A percentile compares a stretch with the other conserved stretches of the same genome.
Evolutionary conservation across 2,113 vertebrate species (phyloP).

Genomic region (Rhodinocichla rosea): DNA sequence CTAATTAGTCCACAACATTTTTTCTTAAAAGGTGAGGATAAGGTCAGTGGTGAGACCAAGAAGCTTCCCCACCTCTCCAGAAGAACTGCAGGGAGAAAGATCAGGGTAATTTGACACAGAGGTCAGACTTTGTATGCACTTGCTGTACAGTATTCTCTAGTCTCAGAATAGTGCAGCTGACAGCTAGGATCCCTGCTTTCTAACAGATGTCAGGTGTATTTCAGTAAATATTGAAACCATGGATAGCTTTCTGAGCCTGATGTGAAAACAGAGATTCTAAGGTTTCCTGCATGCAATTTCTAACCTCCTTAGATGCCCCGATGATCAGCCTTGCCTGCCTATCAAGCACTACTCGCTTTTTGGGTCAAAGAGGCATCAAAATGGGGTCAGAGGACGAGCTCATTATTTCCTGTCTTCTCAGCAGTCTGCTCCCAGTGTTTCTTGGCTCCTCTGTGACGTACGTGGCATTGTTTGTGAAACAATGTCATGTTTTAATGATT

Average conservation of each 20-base stretch:
- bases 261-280: not conserved
- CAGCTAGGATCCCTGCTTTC: not conserved
- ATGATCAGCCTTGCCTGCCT: not conserved
- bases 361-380: not conserved
- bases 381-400: not conserved
- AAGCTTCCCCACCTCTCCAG: not conserved
- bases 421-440: not conserved
- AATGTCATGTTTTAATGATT: not conserved
- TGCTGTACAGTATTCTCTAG: not conserved
- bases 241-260: not conserved
- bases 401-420: not conserved
- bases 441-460: not conserved
- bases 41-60: not conserved
- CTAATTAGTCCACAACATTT: not conserved
- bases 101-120: not conserved
- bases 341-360: not conserved
- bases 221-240: not conserved
- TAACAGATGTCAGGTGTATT: not conserved
- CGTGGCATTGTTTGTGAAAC: constrained; percentile 21
- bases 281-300: not conserved
- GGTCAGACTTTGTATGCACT: not conserved
- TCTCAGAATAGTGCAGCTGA: not conserved
- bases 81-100: not conserved
- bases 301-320: not conserved
- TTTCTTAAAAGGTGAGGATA: not conserved